Percentiles rank a stretch among this genome's conserved stretches.
phyloP scores from a whole-genome alignment of 2,113 vertebrate species.

The Paradoxurus hermaphroditus region DNA sequence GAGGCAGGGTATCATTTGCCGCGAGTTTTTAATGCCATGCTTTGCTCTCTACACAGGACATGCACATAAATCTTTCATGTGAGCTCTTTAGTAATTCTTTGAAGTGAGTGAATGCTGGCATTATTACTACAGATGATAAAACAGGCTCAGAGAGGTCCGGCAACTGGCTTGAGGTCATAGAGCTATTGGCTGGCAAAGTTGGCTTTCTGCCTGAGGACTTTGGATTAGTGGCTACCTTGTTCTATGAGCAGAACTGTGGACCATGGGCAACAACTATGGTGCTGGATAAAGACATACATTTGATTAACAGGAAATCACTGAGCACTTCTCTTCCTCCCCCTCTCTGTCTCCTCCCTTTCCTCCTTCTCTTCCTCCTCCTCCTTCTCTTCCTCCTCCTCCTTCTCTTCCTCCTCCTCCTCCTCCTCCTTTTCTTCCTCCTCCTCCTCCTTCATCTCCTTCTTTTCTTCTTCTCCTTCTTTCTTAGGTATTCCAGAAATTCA shows the following conservation, averaged over 20 bases:
- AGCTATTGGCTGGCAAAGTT: background rate
- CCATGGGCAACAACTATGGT: background rate
- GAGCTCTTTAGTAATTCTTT: background rate
- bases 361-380: fast-evolving
- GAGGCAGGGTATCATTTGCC: background rate
- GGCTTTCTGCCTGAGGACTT: background rate
- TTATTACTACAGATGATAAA: background rate
- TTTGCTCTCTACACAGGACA: background rate
- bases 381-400: fast-evolving
- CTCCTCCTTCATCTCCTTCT: background rate
- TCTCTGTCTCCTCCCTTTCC: background rate
- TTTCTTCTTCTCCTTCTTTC: background rate
- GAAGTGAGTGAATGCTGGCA: background rate
- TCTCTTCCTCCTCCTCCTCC: fast-evolving
- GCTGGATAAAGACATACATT: background rate
- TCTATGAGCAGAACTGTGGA: background rate
- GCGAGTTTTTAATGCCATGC: background rate
- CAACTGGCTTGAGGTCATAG: background rate
- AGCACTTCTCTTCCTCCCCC: background rate
- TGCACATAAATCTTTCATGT: background rate
- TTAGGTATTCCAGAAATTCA: background rate
- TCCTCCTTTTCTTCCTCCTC: fast-evolving
- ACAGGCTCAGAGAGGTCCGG: background rate
- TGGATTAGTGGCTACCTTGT: background rate
- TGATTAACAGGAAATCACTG: background rate